phyloP scores from a whole-genome alignment of 1,140 invertebrate genomes.

The Subanguina moxae region DNA sequence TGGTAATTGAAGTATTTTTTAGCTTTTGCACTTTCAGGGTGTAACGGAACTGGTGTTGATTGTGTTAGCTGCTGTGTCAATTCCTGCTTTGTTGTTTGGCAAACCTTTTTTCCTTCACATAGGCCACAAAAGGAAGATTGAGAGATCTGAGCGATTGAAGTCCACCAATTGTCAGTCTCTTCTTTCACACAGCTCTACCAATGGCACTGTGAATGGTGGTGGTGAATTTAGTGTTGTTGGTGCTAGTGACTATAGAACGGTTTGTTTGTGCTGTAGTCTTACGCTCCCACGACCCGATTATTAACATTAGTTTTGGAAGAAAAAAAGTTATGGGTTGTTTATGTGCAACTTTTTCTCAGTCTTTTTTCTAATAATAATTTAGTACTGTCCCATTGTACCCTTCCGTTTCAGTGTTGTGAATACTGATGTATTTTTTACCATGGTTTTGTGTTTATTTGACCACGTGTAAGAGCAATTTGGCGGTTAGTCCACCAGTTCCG shows the following conservation, averaged over 20 bases:
- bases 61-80: conserved; percentile 72
- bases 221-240: conserved; percentile 25
- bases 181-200: conserved; percentile 4
- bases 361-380: no score
- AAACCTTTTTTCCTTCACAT: conserved; percentile 70
- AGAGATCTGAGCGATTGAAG: background rate
- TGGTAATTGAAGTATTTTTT: conserved; percentile 43
- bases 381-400: no score
- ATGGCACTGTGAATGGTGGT: conserved; percentile 15
- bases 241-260: background rate
- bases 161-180: background rate
- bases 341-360: background rate
- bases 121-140: background rate
- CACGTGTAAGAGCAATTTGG: background rate
- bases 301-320: no score
- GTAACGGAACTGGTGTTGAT: conserved; percentile 71
- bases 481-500: conserved; percentile 4
- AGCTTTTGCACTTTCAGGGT: conserved; percentile 46
- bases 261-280: background rate
- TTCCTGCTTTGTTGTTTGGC: conserved; percentile 84
- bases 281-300: no score
- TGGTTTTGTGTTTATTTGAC: conserved; percentile 1
- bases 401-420: background rate
- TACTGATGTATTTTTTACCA: background rate
- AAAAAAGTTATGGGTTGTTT: no score